Percentiles rank a stretch among this genome's conserved stretches.
These are phyloP conservation scores for Chrysolina haemoptera DNA, from an alignment of 2,888 invertebrate genomes.

Conservation along the genomic window DNA sequence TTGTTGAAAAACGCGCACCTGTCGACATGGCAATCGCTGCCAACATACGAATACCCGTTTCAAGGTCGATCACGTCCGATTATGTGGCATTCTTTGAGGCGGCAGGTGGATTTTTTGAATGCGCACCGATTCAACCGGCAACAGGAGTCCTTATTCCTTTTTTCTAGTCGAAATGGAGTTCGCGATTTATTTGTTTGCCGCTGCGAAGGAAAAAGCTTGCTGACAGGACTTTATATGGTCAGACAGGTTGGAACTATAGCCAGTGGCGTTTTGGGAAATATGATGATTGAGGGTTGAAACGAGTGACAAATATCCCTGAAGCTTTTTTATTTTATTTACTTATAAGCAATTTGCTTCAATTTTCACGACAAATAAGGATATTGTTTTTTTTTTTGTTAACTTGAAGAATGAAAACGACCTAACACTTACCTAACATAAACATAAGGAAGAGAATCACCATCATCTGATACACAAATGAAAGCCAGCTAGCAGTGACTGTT, in stretches of 20 bases:
- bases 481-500: no score
- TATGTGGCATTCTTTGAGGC: constrained; percentile 33
- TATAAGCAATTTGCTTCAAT: no score
- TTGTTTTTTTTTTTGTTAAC: no score
- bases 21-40: constrained; percentile 38
- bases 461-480: no score
- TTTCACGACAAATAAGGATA: no score
- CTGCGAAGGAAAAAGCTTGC: constrained; percentile 15
- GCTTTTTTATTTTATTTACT: no score
- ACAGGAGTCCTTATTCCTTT: constrained; percentile 10
- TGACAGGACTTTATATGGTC: constrained; percentile 14
- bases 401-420: no score
- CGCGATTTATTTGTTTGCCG: constrained; percentile 18
- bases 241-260: constrained; percentile 2
- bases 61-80: constrained; percentile 61
- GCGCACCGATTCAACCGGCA: constrained; percentile 18
- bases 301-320: not conserved
- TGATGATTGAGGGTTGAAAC: not conserved
- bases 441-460: no score
- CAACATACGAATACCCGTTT: constrained; percentile 57
- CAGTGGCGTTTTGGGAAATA: constrained; percentile 6
- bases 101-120: constrained; percentile 59
- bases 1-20: constrained; percentile 39
- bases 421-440: no score
- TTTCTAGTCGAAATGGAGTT: constrained; percentile 6